Evolutionary conservation across 2,888 invertebrate species (phyloP).

Genomic region (Chloroclysta siterata): DNA sequence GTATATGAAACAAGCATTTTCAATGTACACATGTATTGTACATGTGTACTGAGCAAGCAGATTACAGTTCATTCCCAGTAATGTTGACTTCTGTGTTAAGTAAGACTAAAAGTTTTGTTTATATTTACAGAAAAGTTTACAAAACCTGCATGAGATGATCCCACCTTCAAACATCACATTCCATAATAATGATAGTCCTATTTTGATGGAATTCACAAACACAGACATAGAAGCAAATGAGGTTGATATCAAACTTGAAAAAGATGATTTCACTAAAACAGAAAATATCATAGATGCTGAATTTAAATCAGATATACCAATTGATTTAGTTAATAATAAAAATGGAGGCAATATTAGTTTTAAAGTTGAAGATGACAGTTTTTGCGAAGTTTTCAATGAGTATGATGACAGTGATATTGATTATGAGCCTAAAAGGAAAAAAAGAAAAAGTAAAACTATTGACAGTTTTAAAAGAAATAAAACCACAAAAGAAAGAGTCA

Average conservation of each 20-base stretch:
- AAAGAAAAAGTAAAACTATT: background rate
- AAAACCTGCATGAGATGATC: slow-evolving; percentile 8
- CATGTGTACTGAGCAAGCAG: too few species aligned
- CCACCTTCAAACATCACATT: slow-evolving; percentile 5
- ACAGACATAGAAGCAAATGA: slow-evolving; percentile 3
- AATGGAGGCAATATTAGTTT: background rate
- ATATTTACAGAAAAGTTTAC: slow-evolving; percentile 2
- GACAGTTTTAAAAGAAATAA: slow-evolving; percentile 5
- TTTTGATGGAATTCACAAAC: slow-evolving; percentile 8
- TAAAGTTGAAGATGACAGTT: slow-evolving; percentile 11
- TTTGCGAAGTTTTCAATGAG: background rate
- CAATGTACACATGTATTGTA: too few species aligned
- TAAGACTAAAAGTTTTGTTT: too few species aligned
- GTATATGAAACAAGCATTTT: too few species aligned
- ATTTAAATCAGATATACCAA: background rate
- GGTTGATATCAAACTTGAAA: slow-evolving; percentile 9
- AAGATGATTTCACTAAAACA: slow-evolving; percentile 3
- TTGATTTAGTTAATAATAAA: background rate
- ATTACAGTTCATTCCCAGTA: too few species aligned
- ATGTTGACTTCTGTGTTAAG: too few species aligned
- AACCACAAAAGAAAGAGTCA: slow-evolving; percentile 2
- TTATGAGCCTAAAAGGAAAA: slow-evolving; percentile 15
- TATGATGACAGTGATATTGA: slow-evolving; percentile 18
- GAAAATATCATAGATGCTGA: background rate
- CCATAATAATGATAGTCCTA: slow-evolving; percentile 4